A percentile compares a stretch with the other conserved stretches of the same genome.
These are phyloP conservation scores for Rotaria magnacalcarata DNA, from an alignment of 2,888 invertebrate genomes.

Conservation along the genomic window DNA sequence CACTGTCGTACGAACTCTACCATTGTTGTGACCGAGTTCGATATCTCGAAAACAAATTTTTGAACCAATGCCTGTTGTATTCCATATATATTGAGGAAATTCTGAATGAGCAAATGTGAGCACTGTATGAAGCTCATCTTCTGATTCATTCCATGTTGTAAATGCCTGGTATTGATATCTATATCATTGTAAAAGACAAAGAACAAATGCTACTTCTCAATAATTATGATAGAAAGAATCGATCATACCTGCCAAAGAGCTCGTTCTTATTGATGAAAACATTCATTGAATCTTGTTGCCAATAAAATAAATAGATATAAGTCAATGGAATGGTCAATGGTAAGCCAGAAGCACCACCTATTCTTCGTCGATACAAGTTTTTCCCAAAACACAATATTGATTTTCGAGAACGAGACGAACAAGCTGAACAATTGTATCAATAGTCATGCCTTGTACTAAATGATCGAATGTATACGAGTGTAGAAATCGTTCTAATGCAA, in stretches of 20 bases:
- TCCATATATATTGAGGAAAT: no score
- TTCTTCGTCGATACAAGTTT: not conserved
- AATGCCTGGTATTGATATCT: not conserved
- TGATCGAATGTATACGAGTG: not conserved
- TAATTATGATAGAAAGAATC: no score
- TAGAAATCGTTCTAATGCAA: not conserved
- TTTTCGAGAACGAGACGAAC: not conserved
- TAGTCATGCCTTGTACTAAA: not conserved
- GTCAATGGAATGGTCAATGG: not conserved
- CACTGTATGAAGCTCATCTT: no score
- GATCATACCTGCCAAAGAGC: not conserved
- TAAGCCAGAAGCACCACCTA: not conserved
- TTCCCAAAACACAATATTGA: not conserved
- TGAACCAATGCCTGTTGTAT: no score
- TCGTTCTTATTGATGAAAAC: not conserved
- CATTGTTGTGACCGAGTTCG: no score
- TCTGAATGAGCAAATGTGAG: no score
- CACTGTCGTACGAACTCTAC: no score
- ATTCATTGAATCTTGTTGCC: not conserved
- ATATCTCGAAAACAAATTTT: no score
- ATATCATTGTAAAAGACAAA: not conserved
- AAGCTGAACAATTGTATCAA: not conserved
- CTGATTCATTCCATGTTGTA: no score
- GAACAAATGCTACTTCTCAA: no score
- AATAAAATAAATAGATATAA: not conserved